Evolutionary conservation across 2,113 vertebrate genomes (phyloP), one percentile per base, ranked within the genome.

Genomic region (Neomonachus schauinslandi): DNA sequence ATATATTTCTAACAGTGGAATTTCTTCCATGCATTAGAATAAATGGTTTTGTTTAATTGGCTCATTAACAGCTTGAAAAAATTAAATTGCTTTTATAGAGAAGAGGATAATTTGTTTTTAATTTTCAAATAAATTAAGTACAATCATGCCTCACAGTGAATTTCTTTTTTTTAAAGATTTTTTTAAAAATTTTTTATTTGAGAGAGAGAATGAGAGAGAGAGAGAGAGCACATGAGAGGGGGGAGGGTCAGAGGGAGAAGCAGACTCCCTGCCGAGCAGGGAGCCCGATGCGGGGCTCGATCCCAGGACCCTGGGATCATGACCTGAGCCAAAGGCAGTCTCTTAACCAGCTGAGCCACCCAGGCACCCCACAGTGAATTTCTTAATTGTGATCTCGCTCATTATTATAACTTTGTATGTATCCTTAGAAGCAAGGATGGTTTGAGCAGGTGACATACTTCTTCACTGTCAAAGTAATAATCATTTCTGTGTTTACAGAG

Each of bases 61-160:
- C 69, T 98, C 95, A 97, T 96, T 97, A 98, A 89, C 95, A 97
- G 76, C 88, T 97, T 96, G 94, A 76, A 96, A 97, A 95, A 97
- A 94, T 97, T 96, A 97, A 97, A 94, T 89, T 97, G 94, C 89
- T 87, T 92, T 97, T 98, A 97, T 26, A 71, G 93, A 95, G 94
- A 92, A 92, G 80, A 92, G 51, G 83, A 97, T 98, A 97, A 98
- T 98, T 97, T 97, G 92, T 98, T 98, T 98, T 97, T 97, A 98
- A 98, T 98, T 98, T 96, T 97, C 94, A 97, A 87, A 89, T 96
- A 98, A 96, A 97, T 98, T 93, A 95, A 96, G 82, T 67, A 91
- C 57, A 94, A 92, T 97, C 95, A 80, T 92, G 91, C 71, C 82
- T 94, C 85, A 95, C n/a, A 85, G 61, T 95, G 46, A 91, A 95